Evolutionary conservation across 2,113 vertebrate genomes (phyloP).

Genomic region (Sterna hirundo): DNA sequence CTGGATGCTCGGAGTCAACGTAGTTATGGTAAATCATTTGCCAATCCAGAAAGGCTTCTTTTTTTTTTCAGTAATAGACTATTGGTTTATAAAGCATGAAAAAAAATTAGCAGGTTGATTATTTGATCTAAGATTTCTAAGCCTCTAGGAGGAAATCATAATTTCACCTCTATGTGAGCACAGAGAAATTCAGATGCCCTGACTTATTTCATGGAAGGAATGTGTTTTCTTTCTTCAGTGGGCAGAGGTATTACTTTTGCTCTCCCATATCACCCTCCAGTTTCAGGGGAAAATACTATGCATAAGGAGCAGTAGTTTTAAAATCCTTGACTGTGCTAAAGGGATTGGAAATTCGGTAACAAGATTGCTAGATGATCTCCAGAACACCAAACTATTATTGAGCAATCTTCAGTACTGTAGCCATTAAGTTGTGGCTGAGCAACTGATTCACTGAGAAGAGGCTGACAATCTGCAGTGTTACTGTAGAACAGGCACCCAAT

Average conservation of each 20-base stretch:
- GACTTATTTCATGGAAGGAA: not conserved
- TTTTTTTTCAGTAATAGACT: not conserved
- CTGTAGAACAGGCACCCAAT: not conserved
- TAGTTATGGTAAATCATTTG: not conserved
- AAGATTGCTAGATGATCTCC: not conserved
- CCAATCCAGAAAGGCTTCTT: not conserved
- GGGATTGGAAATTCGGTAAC: not conserved
- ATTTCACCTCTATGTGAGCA: not conserved
- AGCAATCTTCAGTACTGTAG: not conserved
- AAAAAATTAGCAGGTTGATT: not conserved
- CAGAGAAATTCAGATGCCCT: not conserved
- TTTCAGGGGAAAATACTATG: not conserved
- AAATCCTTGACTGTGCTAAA: not conserved
- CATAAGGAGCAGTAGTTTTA: not conserved
- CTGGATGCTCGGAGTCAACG: not conserved
- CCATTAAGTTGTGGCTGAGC: not conserved
- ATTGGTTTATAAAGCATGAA: not conserved
- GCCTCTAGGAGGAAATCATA: not conserved
- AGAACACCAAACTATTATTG: not conserved
- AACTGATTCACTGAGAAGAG: not conserved
- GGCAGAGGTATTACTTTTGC: not conserved
- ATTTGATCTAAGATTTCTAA: not conserved
- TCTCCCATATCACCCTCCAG: not conserved
- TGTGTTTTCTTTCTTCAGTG: not conserved
- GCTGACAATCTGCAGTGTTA: not conserved